Evolutionary conservation across 2,113 vertebrate species (phyloP).

Genomic region (Psilopsiagon aymara): DNA sequence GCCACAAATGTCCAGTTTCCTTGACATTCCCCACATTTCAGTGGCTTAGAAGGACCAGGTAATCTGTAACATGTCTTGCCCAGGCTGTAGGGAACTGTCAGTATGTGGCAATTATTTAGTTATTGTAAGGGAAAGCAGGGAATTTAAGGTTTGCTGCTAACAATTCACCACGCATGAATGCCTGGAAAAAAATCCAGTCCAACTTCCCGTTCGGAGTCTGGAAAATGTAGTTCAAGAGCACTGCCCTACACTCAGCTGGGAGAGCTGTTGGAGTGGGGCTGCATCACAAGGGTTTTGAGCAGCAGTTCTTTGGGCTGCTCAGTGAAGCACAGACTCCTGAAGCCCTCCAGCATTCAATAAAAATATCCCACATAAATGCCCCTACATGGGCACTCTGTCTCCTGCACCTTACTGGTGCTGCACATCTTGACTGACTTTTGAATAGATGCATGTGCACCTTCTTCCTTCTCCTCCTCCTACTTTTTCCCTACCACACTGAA

Average conservation of each 20-base stretch:
- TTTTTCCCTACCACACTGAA: neutral
- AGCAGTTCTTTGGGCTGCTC: neutral
- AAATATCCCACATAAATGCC: neutral
- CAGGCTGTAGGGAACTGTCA: neutral
- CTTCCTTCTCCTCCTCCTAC: neutral
- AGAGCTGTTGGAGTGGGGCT: neutral
- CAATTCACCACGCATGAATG: neutral
- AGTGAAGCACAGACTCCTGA: neutral
- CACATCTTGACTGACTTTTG: neutral
- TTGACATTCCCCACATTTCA: neutral
- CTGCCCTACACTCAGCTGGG: neutral
- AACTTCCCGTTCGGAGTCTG: neutral
- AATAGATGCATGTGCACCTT: no score
- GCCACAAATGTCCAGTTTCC: accelerated
- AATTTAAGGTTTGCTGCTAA: neutral
- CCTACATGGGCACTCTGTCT: neutral
- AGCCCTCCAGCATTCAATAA: neutral
- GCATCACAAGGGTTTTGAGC: neutral
- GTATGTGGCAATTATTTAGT: neutral
- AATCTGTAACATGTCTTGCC: neutral
- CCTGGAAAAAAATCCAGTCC: neutral
- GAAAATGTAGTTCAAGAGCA: neutral
- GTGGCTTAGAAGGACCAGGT: neutral
- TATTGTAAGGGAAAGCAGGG: neutral
- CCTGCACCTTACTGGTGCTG: neutral